Evolutionary conservation across 2,113 vertebrate species (phyloP), one percentile per base, ranked within the genome.

Genomic region (Myotis brandtii): DNA sequence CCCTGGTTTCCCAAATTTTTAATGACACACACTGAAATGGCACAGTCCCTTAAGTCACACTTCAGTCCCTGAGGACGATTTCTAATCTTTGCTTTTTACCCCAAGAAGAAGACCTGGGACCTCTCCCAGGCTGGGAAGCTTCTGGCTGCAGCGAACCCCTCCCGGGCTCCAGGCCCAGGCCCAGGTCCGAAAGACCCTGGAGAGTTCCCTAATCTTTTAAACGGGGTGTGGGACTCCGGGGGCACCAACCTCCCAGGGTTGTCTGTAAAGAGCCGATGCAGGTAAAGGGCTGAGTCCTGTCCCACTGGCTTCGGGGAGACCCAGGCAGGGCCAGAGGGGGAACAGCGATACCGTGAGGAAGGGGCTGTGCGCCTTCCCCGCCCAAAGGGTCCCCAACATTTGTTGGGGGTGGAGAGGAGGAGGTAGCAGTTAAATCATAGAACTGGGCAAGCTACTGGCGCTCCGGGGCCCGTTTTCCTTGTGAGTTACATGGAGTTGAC

Each of bases 1-100:
- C 54, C 67, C 88, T 48, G 48, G 73, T 25, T 94, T 81, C 77
- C 82, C 73, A 6, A 50, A 64, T 59, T 75, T 66, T 70, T 77
- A 86, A 75, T 59, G 25, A 75, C 46, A 72, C n/a, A 83, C 46
- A 46, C 23, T 37, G 43, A 86, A 89, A 52, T 14, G 32, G 13
- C 1, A 2, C 3, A 64, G 46, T 20, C 70, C 77, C 79, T 50
- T 2, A 79, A 83, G 30, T 80, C 76, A 37, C 21, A 34, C 25
- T 73, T 59, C 34, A 56, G 37, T 52, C 40, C 1, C 2, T 6
- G 62, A 13, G 30, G 52, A 34, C 16, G 46, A 69, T 94, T 43
- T 67, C 72, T 56, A 79, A 32, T 27, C 4, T 72, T 77, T 30
- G 1, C 52, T 77, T 81, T 43, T 80, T 40, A 86, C 59, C 59